Evolutionary conservation across 1,140 invertebrate species (phyloP), one percentile per base, ranked within the genome.

Genomic region (Neodiprion pinetum): DNA sequence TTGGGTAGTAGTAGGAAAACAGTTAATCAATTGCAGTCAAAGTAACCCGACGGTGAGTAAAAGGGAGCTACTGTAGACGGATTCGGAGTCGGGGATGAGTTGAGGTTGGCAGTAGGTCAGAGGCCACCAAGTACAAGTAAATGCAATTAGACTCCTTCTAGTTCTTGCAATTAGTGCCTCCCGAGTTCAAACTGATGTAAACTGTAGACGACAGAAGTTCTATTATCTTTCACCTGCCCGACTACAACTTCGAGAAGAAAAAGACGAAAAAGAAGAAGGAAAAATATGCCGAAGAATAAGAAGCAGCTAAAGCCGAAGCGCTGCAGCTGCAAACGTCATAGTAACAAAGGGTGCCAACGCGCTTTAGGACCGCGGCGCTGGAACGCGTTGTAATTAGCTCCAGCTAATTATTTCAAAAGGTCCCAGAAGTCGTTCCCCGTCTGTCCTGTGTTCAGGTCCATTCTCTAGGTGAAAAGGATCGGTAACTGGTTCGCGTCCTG

Each of bases 91-190:
- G 53, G n/a, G 4, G 53, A 9, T 40, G 28, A 17, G 53, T 61
- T 61, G 53, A 61, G n/a, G 53, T 61, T 61, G 53, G 11, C 53
- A 17, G 53, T 61, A 61, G 53, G 28, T 40, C 28, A 40, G 28
- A 40, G 28, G 28, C 28, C 28, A 40, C 28, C 28, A 40, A 40
- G 28, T 40, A 40, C 28, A 40, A 40, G 28, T 40, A 61, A 61
- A 61, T 61, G 53, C 53, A 61, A 61, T 61, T 61, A 61, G 53
- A 61, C 53, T 61, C 53, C 53, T 61, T 61, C 53, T 17, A 61
- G 53, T 61, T 61, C 53, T 61, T 61, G 11, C 53, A 61, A 61
- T 61, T 61, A 61, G 53, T 61, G 53, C 53, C n/a, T 61, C 8
- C 11, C 11, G 53, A 61, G 53, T 61, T 61, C 11, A 61, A 61